Conservation (phyloP, 1,140 invertebrate genomes). For the Doryteuthis pealeii region DNA sequence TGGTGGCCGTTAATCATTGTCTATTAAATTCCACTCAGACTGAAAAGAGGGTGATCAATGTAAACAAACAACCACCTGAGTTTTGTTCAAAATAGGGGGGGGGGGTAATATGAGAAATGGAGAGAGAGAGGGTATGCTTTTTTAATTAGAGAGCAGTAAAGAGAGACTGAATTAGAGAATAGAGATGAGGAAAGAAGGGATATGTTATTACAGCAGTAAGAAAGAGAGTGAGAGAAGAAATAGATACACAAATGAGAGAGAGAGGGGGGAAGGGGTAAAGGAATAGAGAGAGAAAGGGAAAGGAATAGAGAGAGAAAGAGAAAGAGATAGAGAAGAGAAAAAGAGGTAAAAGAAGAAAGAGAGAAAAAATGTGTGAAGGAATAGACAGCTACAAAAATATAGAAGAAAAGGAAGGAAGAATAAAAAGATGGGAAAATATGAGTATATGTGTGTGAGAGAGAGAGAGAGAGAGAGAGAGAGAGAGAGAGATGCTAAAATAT, state of each 20-base stretch:
- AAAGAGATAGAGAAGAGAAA: background rate
- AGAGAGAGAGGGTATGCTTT: background rate
- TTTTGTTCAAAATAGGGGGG: background rate
- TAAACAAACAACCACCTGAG: background rate
- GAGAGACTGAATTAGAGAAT: background rate
- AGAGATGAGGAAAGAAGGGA: background rate
- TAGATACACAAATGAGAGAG: background rate
- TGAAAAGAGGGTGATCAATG: no score
- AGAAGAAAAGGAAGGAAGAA: background rate
- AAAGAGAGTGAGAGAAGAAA: background rate
- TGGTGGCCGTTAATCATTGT: no score
- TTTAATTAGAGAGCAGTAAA: background rate
- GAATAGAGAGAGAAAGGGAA: background rate
- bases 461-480: constrained; percentile 8
- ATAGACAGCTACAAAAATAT: background rate
- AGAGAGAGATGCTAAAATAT: constrained; percentile 11
- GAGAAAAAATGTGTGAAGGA: background rate
- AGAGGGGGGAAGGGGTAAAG: background rate
- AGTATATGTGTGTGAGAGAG: background rate
- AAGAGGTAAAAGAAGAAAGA: background rate
- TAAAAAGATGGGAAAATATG: background rate
- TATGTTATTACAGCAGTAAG: background rate
- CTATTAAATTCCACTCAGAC: no score
- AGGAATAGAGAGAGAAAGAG: background rate
- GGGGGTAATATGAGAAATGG: background rate